Evolutionary conservation across 2,888 invertebrate genomes (phyloP).

Genomic region (Arge pagana): DNA sequence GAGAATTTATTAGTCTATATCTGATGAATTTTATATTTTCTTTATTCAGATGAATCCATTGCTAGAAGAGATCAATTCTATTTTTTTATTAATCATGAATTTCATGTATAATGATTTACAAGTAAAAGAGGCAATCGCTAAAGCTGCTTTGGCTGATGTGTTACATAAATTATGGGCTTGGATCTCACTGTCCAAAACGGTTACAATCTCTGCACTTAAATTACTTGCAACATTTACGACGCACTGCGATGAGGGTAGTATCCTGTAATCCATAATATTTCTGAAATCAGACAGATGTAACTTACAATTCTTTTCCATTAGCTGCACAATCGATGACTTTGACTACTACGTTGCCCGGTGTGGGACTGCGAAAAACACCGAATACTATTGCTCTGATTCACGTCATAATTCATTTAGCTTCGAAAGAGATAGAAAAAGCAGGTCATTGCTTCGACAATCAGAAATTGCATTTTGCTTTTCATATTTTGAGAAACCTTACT

Average conservation of each 20-base stretch:
- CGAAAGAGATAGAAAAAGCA: slow-evolving; percentile 61
- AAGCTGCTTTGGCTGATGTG: slow-evolving; percentile 63
- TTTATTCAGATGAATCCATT: slow-evolving; percentile 57
- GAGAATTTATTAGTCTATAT: neutral
- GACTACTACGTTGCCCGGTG: slow-evolving; percentile 61
- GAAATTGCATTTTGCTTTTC: slow-evolving; percentile 59
- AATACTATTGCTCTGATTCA: slow-evolving; percentile 62
- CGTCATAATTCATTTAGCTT: slow-evolving; percentile 58
- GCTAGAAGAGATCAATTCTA: slow-evolving; percentile 63
- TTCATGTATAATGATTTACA: slow-evolving; percentile 62
- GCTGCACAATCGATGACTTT: slow-evolving; percentile 62
- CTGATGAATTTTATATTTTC: neutral
- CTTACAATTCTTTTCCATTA: slow-evolving; percentile 35
- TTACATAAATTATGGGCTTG: slow-evolving; percentile 71
- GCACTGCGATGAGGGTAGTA: slow-evolving; percentile 65
- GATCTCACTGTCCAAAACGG: slow-evolving; percentile 65
- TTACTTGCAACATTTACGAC: slow-evolving; percentile 69
- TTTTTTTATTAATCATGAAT: slow-evolving; percentile 65
- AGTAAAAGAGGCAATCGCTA: slow-evolving; percentile 64
- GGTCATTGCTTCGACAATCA: slow-evolving; percentile 58
- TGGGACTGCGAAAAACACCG: slow-evolving; percentile 60
- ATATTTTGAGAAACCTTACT: slow-evolving; percentile 61
- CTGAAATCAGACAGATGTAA: neutral
- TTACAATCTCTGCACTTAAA: slow-evolving; percentile 63
- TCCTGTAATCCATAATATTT: neutral